Conservation (phyloP, 2,113 vertebrate species). For the Zingel zingel region DNA sequence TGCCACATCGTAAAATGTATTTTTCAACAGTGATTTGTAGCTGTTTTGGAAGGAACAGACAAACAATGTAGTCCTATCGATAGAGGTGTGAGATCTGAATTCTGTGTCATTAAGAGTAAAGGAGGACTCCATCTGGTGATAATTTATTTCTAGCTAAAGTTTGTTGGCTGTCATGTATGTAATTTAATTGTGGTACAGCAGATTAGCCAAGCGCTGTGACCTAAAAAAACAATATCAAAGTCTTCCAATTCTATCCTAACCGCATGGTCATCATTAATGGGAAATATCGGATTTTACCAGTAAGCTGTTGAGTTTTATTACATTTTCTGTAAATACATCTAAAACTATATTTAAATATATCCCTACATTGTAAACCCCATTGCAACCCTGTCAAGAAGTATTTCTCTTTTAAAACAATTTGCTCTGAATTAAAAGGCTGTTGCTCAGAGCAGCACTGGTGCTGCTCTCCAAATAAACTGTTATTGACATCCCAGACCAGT, state of each 20-base stretch:
- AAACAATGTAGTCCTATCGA: not conserved
- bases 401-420: not conserved
- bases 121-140: not conserved
- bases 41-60: not conserved
- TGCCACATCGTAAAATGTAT: not conserved
- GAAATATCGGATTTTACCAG: not conserved
- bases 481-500: not conserved
- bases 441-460: not conserved
- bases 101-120: not conserved
- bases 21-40: not conserved
- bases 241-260: not conserved
- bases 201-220: not conserved
- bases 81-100: not conserved
- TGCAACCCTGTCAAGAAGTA: no score
- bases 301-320: not conserved
- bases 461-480: conserved; percentile 5
- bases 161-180: not conserved
- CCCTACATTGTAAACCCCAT: not conserved
- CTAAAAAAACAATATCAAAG: not conserved
- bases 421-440: not conserved
- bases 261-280: not conserved
- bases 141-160: not conserved
- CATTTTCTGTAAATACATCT: not conserved
- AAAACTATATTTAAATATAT: not conserved
- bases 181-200: not conserved